Evolutionary conservation across 2,888 invertebrate species (phyloP).

Genomic region (Carterocephalus palaemon): DNA sequence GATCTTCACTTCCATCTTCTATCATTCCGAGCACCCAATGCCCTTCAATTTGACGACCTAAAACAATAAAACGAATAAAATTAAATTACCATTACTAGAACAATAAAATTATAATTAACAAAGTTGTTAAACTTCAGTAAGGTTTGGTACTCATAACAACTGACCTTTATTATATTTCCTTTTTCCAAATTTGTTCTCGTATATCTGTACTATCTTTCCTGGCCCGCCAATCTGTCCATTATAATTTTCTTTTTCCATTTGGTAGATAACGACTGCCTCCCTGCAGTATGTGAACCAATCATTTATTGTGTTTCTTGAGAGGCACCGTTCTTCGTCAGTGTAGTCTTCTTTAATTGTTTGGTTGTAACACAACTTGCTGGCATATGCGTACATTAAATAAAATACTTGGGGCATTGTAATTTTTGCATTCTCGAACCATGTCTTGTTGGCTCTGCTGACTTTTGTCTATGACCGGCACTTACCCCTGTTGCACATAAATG

Average conservation of each 20-base stretch:
- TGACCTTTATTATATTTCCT: slow-evolving; percentile 30
- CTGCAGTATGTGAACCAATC: slow-evolving; percentile 32
- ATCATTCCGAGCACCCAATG: slow-evolving; percentile 31
- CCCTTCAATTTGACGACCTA: slow-evolving; percentile 19
- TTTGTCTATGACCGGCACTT: too few relatives aligned
- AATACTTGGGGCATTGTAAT: slow-evolving; percentile 14
- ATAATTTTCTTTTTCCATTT: slow-evolving; percentile 20
- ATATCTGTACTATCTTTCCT: slow-evolving; percentile 31
- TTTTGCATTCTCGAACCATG: slow-evolving; percentile 26
- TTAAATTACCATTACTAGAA: too few relatives aligned
- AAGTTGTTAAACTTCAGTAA: too few relatives aligned
- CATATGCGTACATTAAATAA: slow-evolving; percentile 13
- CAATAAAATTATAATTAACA: too few relatives aligned
- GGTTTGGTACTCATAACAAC: too few relatives aligned
- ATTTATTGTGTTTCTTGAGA: slow-evolving; percentile 2
- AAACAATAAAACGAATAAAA: too few relatives aligned
- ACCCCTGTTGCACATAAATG: background rate
- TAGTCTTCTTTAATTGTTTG: background rate
- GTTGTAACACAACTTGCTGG: background rate
- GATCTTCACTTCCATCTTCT: slow-evolving; percentile 27
- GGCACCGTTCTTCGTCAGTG: background rate
- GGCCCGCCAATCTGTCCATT: slow-evolving; percentile 29
- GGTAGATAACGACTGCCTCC: slow-evolving; percentile 27
- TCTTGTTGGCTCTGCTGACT: slow-evolving; percentile 6
- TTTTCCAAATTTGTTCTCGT: slow-evolving; percentile 33